Percentiles rank a stretch among this genome's conserved stretches.
phyloP scores from a whole-genome alignment of 2,797 vertebrate genomes.

The Uromys caudimaculatus region DNA sequence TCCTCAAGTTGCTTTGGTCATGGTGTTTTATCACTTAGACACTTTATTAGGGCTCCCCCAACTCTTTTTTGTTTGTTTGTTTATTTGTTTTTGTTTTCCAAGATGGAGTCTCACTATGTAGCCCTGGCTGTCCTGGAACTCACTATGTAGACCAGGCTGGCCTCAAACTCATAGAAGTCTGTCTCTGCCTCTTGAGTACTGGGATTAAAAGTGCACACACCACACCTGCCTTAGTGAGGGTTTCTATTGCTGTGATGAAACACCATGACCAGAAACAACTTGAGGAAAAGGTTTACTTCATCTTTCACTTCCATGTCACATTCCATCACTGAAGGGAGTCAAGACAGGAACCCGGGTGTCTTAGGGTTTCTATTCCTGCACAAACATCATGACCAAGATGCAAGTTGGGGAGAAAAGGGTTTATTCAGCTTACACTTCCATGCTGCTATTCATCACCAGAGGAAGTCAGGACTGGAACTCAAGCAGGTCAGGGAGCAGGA shows the following conservation, averaged over 20 bases:
- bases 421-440: no score
- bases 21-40: background rate
- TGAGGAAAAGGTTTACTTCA: background rate
- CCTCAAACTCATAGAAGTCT: no score
- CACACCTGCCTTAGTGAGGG: background rate
- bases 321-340: background rate
- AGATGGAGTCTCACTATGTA: background rate
- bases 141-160: background rate
- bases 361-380: no score
- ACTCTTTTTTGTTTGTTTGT: background rate
- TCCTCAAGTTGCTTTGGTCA: background rate
- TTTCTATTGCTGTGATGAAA: background rate
- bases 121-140: background rate
- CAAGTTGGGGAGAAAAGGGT: no score
- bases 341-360: background rate
- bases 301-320: background rate
- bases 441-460: no score
- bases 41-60: background rate
- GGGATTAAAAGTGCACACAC: no score
- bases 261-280: background rate
- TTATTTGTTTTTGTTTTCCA: background rate
- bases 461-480: no score
- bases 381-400: no score
- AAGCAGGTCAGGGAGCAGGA: no score
- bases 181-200: background rate